Evolutionary conservation across 2,888 invertebrate species (phyloP).

Genomic region (Dynastes tityus): DNA sequence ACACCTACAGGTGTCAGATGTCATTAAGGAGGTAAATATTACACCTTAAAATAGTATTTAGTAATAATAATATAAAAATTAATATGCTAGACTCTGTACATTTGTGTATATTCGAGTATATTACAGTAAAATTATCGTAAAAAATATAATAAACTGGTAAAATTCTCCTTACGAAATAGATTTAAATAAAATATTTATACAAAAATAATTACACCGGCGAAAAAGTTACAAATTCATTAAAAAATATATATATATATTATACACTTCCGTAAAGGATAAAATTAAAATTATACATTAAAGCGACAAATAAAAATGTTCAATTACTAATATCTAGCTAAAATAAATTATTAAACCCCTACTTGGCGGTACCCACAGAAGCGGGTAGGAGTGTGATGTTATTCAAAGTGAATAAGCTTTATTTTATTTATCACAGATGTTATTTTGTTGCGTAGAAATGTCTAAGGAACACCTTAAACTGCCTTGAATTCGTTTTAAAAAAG

Average conservation of each 20-base stretch:
- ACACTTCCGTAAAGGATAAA: neutral
- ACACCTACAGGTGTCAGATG: too few relatives aligned
- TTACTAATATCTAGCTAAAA: slow-evolving; percentile 24
- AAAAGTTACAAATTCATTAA: slow-evolving; percentile 21
- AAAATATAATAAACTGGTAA: slow-evolving; percentile 13
- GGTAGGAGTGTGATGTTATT: neutral
- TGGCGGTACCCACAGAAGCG: slow-evolving; percentile 25
- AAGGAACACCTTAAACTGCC: too few relatives aligned
- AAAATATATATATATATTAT: slow-evolving; percentile 9
- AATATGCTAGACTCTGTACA: neutral
- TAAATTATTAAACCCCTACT: slow-evolving; percentile 25
- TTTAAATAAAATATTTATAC: slow-evolving; percentile 29
- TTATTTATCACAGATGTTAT: slow-evolving; percentile 53
- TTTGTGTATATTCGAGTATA: slow-evolving; percentile 30
- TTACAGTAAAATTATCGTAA: slow-evolving; percentile 24
- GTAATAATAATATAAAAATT: too few relatives aligned
- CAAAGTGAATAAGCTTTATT: slow-evolving; percentile 31
- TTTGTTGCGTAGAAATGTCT: slow-evolving; percentile 23
- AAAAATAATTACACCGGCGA: slow-evolving; percentile 14
- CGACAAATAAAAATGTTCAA: slow-evolving; percentile 2
- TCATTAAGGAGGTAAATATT: too few relatives aligned
- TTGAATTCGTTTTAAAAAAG: too few relatives aligned
- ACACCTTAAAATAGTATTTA: too few relatives aligned
- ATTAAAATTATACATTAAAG: neutral
- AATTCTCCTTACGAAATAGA: neutral